A percentile compares a stretch with the other conserved stretches of the same genome.
Conservation (phyloP, 2,888 invertebrate species). For the Platerodrilus igneus region DNA sequence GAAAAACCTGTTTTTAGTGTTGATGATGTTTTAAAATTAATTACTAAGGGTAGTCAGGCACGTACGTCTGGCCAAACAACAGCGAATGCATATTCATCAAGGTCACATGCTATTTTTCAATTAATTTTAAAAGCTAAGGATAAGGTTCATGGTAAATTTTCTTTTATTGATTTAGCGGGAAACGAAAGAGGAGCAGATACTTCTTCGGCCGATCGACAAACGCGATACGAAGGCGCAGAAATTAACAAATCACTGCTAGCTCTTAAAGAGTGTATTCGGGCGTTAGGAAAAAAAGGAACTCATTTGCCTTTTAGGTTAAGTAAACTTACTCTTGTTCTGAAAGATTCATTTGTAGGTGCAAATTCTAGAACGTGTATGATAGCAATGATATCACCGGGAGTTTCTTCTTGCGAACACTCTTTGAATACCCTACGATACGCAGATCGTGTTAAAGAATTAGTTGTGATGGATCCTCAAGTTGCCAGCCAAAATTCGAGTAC, state of each 20-base stretch:
- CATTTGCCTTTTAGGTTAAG: constrained; percentile 97
- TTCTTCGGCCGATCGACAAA: constrained; percentile 91
- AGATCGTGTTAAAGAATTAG: constrained; percentile 93
- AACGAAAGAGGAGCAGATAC: constrained; percentile 99
- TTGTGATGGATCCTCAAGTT: constrained; percentile 69
- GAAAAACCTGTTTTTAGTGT: constrained; percentile 87
- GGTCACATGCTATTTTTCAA: constrained; percentile 99
- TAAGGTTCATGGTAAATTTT: constrained; percentile 94
- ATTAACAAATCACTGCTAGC: constrained; percentile 95
- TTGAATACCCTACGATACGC: constrained; percentile 97
- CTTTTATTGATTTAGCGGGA: constrained; percentile 94
- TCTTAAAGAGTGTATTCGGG: constrained; percentile 95
- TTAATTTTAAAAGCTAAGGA: constrained; percentile 76
- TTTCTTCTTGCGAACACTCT: constrained; percentile 95
- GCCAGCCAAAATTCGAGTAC: constrained; percentile 45
- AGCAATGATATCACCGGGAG: constrained; percentile 97
- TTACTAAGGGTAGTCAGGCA: constrained; percentile 84
- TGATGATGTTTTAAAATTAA: constrained; percentile 89
- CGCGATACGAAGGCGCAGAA: constrained; percentile 87
- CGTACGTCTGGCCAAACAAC: constrained; percentile 96
- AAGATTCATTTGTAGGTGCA: constrained; percentile 97
- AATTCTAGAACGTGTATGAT: constrained; percentile 99
- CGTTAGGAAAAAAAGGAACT: constrained; percentile 89
- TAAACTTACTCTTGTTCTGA: constrained; percentile 90
- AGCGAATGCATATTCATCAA: constrained; percentile 95